phyloP scores from a whole-genome alignment of 2,113 vertebrate genomes.

The Solea senegalensis region DNA sequence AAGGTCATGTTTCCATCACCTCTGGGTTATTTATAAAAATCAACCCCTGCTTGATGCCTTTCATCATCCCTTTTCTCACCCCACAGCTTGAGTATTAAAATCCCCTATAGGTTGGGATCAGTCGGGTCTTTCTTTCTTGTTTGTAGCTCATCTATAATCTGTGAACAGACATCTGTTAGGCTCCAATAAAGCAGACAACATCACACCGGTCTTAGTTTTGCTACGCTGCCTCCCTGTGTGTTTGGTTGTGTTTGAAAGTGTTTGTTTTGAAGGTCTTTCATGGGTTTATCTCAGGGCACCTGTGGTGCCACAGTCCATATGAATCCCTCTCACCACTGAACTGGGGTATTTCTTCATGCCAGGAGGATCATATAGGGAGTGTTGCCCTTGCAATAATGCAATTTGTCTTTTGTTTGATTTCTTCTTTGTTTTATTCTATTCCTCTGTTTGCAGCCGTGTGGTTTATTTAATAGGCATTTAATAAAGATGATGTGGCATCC shows the following conservation, averaged over 20 bases:
- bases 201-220: constrained; percentile 47
- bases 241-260: constrained; percentile 60
- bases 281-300: constrained; percentile 44
- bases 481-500: no score
- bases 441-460: no score
- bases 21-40: constrained; percentile 22
- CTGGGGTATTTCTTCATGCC: constrained; percentile 31
- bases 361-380: constrained; percentile 14
- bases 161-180: constrained; percentile 36
- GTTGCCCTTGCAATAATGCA: constrained; percentile 11
- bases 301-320: constrained; percentile 13
- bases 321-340: constrained; percentile 40
- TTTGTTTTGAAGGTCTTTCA: constrained; percentile 43
- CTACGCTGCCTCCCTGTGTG: constrained; percentile 51
- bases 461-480: no score
- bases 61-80: constrained; percentile 13
- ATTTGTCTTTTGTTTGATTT: constrained; percentile 9
- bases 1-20: constrained; percentile 20
- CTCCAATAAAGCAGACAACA: constrained; percentile 47
- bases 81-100: constrained; percentile 27
- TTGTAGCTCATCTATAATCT: constrained; percentile 46
- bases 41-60: constrained; percentile 6
- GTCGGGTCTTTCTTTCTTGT: constrained; percentile 37
- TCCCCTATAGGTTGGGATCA: constrained; percentile 23
- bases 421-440: neutral